Percentiles rank a stretch among this genome's conserved stretches.
Evolutionary conservation across 2,113 vertebrate species (phyloP).

Genomic region (Silurus meridionalis): DNA sequence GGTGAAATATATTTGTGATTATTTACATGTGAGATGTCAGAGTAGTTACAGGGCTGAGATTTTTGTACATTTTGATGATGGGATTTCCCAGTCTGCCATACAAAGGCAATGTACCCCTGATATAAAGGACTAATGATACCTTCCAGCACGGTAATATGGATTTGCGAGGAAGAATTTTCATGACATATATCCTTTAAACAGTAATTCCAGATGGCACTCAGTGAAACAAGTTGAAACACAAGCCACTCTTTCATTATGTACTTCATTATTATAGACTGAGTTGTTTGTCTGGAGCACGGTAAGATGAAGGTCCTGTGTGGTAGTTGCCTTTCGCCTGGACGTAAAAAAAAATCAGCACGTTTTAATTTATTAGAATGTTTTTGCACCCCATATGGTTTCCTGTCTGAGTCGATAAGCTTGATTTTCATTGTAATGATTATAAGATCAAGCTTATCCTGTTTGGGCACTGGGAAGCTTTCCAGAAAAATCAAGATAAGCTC

Average conservation of each 20-base stretch:
- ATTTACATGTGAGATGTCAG: neutral
- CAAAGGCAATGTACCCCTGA: neutral
- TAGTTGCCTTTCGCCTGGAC: neutral
- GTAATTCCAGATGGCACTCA: neutral
- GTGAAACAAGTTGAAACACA: neutral
- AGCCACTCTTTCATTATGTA: neutral
- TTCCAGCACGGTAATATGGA: neutral
- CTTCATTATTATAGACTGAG: neutral
- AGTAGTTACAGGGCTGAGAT: neutral
- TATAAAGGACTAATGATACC: neutral
- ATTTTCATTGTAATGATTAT: neutral
- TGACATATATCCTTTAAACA: neutral
- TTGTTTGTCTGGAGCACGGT: neutral
- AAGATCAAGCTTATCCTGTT: constrained; percentile 5
- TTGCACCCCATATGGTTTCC: neutral
- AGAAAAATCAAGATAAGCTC: neutral
- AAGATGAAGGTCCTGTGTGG: neutral
- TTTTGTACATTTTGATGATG: neutral
- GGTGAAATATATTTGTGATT: too few species aligned
- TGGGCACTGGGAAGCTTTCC: neutral
- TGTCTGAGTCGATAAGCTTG: neutral
- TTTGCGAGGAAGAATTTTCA: neutral
- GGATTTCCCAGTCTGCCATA: neutral
- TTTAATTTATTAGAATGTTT: neutral
- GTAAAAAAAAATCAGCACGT: neutral